phyloP scores from a whole-genome alignment of 2,888 invertebrate genomes.

The Diaprepes abbreviatus region DNA sequence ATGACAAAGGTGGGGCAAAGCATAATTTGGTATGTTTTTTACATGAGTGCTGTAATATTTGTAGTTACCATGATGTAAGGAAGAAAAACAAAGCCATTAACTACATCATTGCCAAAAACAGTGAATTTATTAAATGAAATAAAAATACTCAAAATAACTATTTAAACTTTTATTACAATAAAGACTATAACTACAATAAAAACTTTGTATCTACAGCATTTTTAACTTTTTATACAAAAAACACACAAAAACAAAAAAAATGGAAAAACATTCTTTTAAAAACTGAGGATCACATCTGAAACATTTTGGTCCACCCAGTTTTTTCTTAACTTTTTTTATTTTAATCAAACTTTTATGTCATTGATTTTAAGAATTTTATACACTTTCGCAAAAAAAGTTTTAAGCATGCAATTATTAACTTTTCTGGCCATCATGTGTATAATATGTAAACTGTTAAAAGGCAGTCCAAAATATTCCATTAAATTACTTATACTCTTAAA shows the following conservation, averaged over 20 bases:
- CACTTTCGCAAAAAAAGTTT: neutral
- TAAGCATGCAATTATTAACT: neutral
- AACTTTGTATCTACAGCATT: constrained; percentile 13
- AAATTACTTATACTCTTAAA: neutral
- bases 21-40: no score
- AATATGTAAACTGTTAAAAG: no score
- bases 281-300: constrained; percentile 32
- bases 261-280: constrained; percentile 1
- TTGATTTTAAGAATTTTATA: no score
- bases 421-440: no score
- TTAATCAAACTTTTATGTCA: no score
- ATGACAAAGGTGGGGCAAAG: no score
- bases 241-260: constrained; percentile 8
- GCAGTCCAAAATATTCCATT: constrained; percentile 6
- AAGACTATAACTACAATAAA: constrained; percentile 33
- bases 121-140: neutral
- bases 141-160: constrained; percentile 1
- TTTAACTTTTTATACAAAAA: constrained; percentile 20
- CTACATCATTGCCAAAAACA: no score
- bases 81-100: no score
- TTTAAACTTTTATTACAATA: constrained; percentile 29
- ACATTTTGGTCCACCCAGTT: constrained; percentile 33
- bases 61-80: no score
- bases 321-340: neutral
- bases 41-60: no score